phyloP scores from a whole-genome alignment of 2,797 vertebrate genomes.

The Sphenopsis melanotis region DNA sequence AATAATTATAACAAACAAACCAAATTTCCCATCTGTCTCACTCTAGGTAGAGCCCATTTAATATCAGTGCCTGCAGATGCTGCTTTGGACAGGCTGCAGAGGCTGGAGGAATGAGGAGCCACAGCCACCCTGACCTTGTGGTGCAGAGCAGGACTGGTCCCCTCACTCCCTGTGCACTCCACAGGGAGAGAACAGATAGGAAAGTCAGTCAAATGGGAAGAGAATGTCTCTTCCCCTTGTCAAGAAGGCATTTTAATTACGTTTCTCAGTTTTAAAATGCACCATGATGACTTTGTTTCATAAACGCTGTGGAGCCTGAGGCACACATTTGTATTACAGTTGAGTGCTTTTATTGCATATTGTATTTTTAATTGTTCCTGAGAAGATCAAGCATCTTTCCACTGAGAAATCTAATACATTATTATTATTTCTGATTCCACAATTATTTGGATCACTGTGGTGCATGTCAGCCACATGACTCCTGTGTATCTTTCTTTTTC shows the following conservation, averaged over 20 bases:
- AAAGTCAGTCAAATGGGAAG: neutral
- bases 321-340: neutral
- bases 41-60: conserved; percentile 4
- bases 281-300: neutral
- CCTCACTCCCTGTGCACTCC: neutral
- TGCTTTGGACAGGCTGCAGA: neutral
- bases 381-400: conserved; percentile 13
- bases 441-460: conserved; percentile 21
- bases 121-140: neutral
- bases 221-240: neutral
- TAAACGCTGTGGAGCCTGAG: neutral
- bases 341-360: conserved; percentile 8
- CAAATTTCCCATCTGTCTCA: conserved; percentile 27
- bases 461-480: conserved; percentile 4
- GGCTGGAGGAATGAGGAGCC: neutral
- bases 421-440: conserved; percentile 40
- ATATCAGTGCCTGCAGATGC: neutral
- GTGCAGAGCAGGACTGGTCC: neutral
- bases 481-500: neutral
- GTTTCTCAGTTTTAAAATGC: neutral
- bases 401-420: neutral
- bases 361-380: conserved; percentile 19
- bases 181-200: neutral
- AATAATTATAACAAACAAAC: conserved; percentile 35
- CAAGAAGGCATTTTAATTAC: neutral